Evolutionary conservation across 2,113 vertebrate species (phyloP), one percentile per base, ranked within the genome.

Genomic region (Megaleporinus macrocephalus): DNA sequence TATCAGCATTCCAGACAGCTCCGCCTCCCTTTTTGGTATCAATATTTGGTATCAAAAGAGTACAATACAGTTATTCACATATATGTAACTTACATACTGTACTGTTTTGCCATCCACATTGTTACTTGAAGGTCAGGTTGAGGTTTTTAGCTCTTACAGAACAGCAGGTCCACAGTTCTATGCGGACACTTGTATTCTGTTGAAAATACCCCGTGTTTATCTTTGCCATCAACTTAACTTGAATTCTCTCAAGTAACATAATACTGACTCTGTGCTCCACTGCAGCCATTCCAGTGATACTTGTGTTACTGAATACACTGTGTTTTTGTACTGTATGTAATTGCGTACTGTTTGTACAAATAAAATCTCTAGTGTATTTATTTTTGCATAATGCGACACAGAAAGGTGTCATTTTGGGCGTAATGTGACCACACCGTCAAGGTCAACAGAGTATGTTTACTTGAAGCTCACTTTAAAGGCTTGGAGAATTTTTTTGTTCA

Each of bases 291-390:
- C n/a, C 24, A 80, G 55, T 30, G 57, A 22, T 75, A 30, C 10
- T 44, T 33, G n/a, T 76, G 65, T 72, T 22, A 22, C 41, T 44
- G 41, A 22, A 57, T 76, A 66, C 73, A 33, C 30, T 84, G 77
- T 76, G 27, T 72, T 18, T 75, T 65, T 79, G n/a, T 78, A 29
- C 44, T 78, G 49, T 73, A 18, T 84, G 18, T 27, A 68, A 69
- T 41, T 29, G 12, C 55, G 20, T 70, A 70, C 44, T 63, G 66
- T 62, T 30, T 16, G 27, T 73, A 63, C 57, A 53, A 73, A 24
- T 63, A 47, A 80, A 73, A 51, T 63, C 36, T 70, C 7, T 73
- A 24, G 10, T 26, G 18, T 65, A 24, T 36, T 55, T 80, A 49
- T 24, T 73, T 80, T 63, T 69, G 29, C 66, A 69, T 59, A 27